Evolutionary conservation across 2,888 invertebrate species (phyloP).

Genomic region (Rhamphomyia laevipes): DNA sequence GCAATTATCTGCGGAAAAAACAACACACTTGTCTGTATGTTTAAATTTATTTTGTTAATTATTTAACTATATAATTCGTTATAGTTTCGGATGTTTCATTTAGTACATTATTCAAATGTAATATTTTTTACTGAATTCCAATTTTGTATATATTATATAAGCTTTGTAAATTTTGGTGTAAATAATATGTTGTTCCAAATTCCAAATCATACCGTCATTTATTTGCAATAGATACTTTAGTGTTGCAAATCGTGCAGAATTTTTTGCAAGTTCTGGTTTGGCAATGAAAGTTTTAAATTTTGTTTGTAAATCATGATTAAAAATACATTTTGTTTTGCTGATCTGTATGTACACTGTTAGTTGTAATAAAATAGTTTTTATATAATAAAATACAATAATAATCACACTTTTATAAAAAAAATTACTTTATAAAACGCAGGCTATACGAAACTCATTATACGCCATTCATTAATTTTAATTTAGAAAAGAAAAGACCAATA

Average conservation of each 20-base stretch:
- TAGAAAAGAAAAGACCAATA: no score
- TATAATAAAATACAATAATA: neutral
- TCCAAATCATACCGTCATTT: slow-evolving; percentile 5
- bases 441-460: no score
- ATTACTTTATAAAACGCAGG: no score
- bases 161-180: slow-evolving; percentile 1
- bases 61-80: slow-evolving; percentile 2
- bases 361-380: no score
- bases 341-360: neutral
- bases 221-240: slow-evolving; percentile 4
- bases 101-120: neutral
- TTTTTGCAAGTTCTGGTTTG: slow-evolving; percentile 1
- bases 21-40: slow-evolving; percentile 4
- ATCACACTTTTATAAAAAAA: neutral
- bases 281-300: slow-evolving; percentile 2
- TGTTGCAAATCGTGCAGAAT: slow-evolving; percentile 3
- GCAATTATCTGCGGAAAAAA: slow-evolving; percentile 5
- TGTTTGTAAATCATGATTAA: neutral
- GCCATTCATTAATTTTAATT: no score
- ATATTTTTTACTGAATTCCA: slow-evolving; percentile 4
- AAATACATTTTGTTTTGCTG: neutral
- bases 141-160: no score
- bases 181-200: slow-evolving; percentile 6
- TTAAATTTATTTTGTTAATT: slow-evolving; percentile 5
- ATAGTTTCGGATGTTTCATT: slow-evolving; percentile 5